Conservation (phyloP, 1,140 invertebrate species). For the Sipha flava region DNA sequence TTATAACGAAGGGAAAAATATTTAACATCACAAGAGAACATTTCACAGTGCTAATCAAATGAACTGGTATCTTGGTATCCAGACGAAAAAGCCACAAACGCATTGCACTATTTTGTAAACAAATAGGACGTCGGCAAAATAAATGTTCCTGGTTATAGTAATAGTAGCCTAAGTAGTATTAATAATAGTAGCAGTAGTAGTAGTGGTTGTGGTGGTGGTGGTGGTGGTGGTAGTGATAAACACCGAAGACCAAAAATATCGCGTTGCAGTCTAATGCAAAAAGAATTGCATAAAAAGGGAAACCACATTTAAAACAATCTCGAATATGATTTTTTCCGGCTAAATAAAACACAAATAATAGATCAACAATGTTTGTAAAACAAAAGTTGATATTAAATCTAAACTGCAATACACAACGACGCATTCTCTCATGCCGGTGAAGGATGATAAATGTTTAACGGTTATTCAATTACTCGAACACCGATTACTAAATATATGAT, state of each 20-base stretch:
- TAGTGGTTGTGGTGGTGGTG: no score
- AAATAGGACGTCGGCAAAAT: conserved; percentile 7
- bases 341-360: not conserved
- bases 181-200: no score
- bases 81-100: not conserved
- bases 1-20: no score
- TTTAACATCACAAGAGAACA: no score
- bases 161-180: no score
- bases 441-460: no score
- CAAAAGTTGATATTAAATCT: no score
- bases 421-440: no score
- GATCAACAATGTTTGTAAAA: not conserved
- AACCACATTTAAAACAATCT: not conserved
- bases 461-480: no score
- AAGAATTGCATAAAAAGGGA: not conserved
- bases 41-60: not conserved
- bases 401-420: no score
- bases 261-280: not conserved
- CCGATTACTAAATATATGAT: no score
- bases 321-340: not conserved
- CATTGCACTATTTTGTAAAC: not conserved
- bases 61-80: not conserved
- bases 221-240: not conserved
- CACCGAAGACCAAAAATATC: not conserved
- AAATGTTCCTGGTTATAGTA: not conserved